These are phyloP conservation scores for Tolmerus cingulatus DNA, from an alignment of 2,888 invertebrate genomes.

Conservation along the genomic window DNA sequence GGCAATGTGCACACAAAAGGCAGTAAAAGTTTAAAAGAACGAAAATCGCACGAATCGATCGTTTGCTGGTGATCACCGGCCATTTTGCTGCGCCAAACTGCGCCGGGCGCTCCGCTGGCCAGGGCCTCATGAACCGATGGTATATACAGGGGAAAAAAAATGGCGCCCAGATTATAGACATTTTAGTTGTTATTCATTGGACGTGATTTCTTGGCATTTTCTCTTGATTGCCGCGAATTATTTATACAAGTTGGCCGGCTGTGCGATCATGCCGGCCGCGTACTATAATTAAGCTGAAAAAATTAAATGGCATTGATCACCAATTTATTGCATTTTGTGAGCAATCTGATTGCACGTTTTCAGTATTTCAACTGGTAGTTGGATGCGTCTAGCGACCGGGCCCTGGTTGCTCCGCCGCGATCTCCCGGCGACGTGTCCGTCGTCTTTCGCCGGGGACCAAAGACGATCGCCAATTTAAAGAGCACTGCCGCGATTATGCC, in stretches of 20 bases:
- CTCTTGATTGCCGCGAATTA: conserved; percentile 37
- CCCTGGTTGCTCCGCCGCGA: background rate
- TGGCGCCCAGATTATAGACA: conserved; percentile 46
- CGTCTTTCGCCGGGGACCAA: background rate
- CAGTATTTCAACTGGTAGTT: conserved; percentile 36
- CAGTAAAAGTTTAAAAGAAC: conserved; percentile 2
- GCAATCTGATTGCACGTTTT: conserved; percentile 43
- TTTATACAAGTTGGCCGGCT: conserved; percentile 20
- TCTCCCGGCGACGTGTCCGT: conserved; percentile 16
- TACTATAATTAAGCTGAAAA: conserved; percentile 42
- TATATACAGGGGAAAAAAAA: conserved; percentile 27
- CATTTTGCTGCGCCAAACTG: conserved; percentile 43
- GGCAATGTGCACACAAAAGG: conserved; percentile 16
- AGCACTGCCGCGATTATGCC: conserved; percentile 27
- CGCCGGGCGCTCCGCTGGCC: background rate
- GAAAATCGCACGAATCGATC: conserved; percentile 44
- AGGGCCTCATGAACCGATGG: background rate
- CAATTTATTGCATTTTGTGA: conserved; percentile 42
- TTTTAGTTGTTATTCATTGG: conserved; percentile 46
- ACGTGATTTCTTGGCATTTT: conserved; percentile 46
- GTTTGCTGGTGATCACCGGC: conserved; percentile 47
- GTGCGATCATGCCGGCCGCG: background rate
- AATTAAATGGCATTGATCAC: conserved; percentile 43
- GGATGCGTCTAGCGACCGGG: conserved; percentile 21
- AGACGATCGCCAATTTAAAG: background rate